These are phyloP conservation scores for Parotocinclus haroldoi DNA, from an alignment of 2,797 vertebrate species.

Conservation along the genomic window DNA sequence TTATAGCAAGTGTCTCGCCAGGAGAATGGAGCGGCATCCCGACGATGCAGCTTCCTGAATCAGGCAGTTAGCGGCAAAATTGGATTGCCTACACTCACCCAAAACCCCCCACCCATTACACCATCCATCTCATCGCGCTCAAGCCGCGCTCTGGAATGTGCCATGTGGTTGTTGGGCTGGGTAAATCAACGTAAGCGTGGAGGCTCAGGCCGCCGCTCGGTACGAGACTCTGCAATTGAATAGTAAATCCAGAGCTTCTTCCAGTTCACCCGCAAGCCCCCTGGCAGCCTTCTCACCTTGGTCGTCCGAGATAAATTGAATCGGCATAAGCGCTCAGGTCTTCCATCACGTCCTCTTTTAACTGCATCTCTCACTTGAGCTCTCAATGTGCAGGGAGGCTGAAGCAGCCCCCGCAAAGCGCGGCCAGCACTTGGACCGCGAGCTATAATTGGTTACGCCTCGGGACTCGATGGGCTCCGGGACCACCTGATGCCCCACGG, in stretches of 20 bases:
- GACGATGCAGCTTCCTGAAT: constrained; percentile 1
- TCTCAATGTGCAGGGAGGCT: not conserved
- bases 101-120: too few species aligned
- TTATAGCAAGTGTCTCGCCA: constrained; percentile 29
- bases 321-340: too few species aligned
- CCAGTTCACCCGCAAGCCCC: too few species aligned
- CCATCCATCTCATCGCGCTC: not conserved
- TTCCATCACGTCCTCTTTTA: too few species aligned
- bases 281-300: too few species aligned
- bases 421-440: constrained; percentile 25
- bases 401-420: constrained; percentile 13
- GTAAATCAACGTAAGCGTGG: not conserved
- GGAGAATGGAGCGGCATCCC: constrained; percentile 10
- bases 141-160: not conserved
- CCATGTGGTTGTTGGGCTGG: not conserved
- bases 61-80: constrained; percentile 15
- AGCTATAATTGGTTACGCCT: constrained; percentile 24
- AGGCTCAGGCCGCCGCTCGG: not conserved
- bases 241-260: too few species aligned
- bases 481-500: constrained; percentile 41
- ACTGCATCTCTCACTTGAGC: constrained; percentile 2
- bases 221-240: too few species aligned
- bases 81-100: not conserved
- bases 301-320: too few species aligned
- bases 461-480: constrained; percentile 31